Evolutionary conservation across 2,888 invertebrate genomes (phyloP).

Genomic region (Tinea semifulvella): DNA sequence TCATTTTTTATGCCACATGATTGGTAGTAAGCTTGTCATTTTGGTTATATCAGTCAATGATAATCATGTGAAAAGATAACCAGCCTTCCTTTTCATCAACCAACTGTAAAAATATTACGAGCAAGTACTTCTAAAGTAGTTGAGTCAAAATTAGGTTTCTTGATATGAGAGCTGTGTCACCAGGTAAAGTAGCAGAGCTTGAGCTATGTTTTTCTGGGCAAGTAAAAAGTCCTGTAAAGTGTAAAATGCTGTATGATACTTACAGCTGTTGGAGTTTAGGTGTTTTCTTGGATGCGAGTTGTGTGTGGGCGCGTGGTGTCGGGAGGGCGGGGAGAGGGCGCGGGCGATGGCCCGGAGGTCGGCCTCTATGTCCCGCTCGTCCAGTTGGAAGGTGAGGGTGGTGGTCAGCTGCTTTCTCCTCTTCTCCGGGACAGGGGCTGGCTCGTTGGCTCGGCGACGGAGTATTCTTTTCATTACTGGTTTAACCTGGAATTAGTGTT

Average conservation of each 20-base stretch:
- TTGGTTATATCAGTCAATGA: no score
- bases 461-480: conserved; percentile 95
- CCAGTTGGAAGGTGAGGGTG: conserved; percentile 86
- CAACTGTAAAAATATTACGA: no score
- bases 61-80: no score
- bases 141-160: no score
- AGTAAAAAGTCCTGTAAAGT: no score
- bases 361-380: conserved; percentile 88
- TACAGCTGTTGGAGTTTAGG: conserved; percentile 41
- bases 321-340: conserved; percentile 30
- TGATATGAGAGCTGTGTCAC: no score
- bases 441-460: conserved; percentile 92
- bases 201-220: no score
- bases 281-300: conserved; percentile 40
- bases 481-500: conserved; percentile 81
- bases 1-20: no score
- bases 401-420: conserved; percentile 85
- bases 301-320: conserved; percentile 38
- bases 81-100: no score
- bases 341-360: conserved; percentile 84
- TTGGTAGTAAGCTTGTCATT: no score
- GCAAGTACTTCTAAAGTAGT: no score
- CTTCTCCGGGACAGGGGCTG: conserved; percentile 88
- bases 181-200: no score
- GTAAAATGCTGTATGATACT: conserved; percentile 29